Base-by-base conservation (phyloP, 2,113 vertebrate genomes). In the Oxygymnocypris stewartii region DNA sequence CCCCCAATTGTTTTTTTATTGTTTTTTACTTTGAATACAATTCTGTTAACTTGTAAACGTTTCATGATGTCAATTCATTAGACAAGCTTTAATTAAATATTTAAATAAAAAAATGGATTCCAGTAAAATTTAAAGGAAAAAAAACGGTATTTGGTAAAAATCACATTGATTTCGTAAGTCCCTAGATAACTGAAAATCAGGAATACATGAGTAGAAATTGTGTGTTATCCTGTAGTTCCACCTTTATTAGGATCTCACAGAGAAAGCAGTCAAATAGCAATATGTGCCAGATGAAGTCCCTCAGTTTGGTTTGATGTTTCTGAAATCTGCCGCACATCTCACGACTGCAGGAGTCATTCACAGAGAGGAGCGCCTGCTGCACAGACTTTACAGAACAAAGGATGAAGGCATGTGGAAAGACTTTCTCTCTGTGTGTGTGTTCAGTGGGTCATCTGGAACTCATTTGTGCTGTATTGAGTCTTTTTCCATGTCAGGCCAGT, bases 401-500 rank as follows among this genome's bases (percentile, higher is more conserved):
- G 51, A 79, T 49, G 65, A 2, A 59, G 14, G 28, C 9, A 31
- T 18, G 28, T 61, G 79, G 84, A 76, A 73, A 23, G 42, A 74
- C 12, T 75, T 75, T 75, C 40, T 75, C 1, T 71, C 0, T 37
- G 67, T 71, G 47, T 63, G 76, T 67, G 42, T 77, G 71, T 73
- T 28, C 71, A 67, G n/a, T 47, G 14, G 73, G 59, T 81, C 79
- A 81, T 81, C 79, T 81, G 79, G 79, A 65, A 47, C 40, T 81
- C 40, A 47, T 81, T 67, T 81, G 4, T 28, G n/a, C 20, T 81
- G 44, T 65, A 81, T 65, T 65, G 14, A 81, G 42, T 44, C 59
- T 14, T 47, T 65, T 65, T 65, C 40, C 40, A 65, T 28, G 79
- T 65, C 73, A 76, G 73, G 73, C 73, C 73, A 49, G 42, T 76